phyloP scores from a whole-genome alignment of 2,888 invertebrate species.

The Drosophila meridionalis region DNA sequence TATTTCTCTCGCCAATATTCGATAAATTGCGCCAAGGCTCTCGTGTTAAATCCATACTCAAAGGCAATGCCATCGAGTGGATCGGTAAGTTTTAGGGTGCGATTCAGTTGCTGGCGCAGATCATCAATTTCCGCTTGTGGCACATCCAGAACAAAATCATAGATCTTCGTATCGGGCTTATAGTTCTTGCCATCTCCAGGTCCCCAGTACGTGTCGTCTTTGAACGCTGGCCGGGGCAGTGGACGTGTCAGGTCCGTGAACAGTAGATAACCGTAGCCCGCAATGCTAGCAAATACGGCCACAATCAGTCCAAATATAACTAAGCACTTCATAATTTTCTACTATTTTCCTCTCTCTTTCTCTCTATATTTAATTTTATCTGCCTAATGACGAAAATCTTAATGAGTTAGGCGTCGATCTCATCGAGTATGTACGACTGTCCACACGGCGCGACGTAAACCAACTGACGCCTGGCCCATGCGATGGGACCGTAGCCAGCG shows the following conservation, averaged over 20 bases:
- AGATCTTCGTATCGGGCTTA: conserved; percentile 76
- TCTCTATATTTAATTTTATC: conserved; percentile 14
- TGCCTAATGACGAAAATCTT: conserved; percentile 27
- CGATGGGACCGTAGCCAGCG: background rate
- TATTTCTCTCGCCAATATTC: conserved; percentile 93
- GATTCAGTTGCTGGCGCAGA: conserved; percentile 87
- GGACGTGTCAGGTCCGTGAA: conserved; percentile 75
- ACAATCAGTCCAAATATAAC: conserved; percentile 68
- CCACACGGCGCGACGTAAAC: conserved; percentile 7
- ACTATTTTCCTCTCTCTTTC: too few species aligned
- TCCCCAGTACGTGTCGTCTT: conserved; percentile 84
- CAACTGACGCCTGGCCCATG: conserved; percentile 45
- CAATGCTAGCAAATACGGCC: conserved; percentile 60
- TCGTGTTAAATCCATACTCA: conserved; percentile 92
- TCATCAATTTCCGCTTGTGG: conserved; percentile 85
- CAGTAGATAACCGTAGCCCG: conserved; percentile 68
- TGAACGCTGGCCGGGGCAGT: conserved; percentile 77
- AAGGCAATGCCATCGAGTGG: conserved; percentile 90
- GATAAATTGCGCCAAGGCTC: conserved; percentile 88
- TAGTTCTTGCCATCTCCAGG: conserved; percentile 76
- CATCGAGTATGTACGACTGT: conserved; percentile 36
- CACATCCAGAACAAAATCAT: conserved; percentile 71
- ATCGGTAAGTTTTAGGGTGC: conserved; percentile 85
- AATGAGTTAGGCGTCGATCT: conserved; percentile 22
- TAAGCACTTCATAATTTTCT: conserved; percentile 67